A percentile compares a stretch with the other conserved stretches of the same genome.
These are phyloP conservation scores for Campoletis sonorensis DNA, from an alignment of 1,140 invertebrate species.

Conservation along the genomic window DNA sequence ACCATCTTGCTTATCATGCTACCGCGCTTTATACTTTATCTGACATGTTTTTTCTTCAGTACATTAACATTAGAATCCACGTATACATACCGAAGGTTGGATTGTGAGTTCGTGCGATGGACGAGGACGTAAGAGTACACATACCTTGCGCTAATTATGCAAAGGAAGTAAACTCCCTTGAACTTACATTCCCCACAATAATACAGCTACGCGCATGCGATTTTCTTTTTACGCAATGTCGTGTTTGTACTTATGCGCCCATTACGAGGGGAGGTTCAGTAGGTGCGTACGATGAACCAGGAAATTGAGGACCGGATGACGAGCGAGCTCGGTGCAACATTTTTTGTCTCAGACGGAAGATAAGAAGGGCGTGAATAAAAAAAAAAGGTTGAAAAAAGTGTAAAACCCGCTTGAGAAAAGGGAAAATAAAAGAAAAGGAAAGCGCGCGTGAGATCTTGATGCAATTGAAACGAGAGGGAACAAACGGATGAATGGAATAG, in stretches of 20 bases:
- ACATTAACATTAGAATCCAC: neutral
- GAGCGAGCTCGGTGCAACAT: neutral
- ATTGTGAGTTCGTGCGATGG: neutral
- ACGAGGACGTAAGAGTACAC: slow-evolving; percentile 1
- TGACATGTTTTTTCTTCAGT: neutral
- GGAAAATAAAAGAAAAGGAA: neutral
- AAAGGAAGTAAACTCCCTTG: slow-evolving; percentile 41
- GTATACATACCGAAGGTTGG: neutral
- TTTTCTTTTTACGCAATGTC: slow-evolving; percentile 13
- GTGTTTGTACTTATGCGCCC: neutral
- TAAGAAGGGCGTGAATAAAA: neutral
- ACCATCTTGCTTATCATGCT: slow-evolving; percentile 15
- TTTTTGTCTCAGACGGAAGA: neutral
- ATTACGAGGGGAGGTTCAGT: neutral
- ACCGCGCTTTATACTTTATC: slow-evolving; percentile 2
- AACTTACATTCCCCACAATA: neutral
- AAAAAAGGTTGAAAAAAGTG: neutral
- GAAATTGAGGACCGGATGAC: slow-evolving; percentile 31
- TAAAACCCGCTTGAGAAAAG: neutral
- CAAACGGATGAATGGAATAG: slow-evolving; percentile 36
- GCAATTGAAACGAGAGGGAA: neutral
- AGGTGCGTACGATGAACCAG: slow-evolving; percentile 37
- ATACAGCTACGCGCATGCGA: neutral
- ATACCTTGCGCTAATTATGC: slow-evolving; percentile 31
- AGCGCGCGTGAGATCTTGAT: neutral